Conservation (phyloP, 2,888 invertebrate genomes). For the Penaeus monodon region DNA sequence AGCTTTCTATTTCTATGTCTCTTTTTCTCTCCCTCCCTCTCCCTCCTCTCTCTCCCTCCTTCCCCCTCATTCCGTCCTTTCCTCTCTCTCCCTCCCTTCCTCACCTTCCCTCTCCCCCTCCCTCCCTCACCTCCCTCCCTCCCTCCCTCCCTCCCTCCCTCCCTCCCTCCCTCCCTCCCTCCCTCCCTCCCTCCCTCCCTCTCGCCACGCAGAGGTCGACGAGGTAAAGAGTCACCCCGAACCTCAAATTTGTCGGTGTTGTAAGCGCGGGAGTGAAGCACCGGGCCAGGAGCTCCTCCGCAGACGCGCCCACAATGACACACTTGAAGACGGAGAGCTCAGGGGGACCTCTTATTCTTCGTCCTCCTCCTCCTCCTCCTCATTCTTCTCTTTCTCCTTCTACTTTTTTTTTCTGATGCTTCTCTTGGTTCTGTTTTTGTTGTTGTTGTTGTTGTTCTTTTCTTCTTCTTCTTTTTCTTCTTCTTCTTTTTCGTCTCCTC, state of each 20-base stretch:
- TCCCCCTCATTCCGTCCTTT: too few relatives aligned
- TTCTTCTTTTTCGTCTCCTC: neutral
- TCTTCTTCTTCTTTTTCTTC: neutral
- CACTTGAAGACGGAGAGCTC: too few relatives aligned
- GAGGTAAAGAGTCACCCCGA: too few relatives aligned
- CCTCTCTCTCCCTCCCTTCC: neutral
- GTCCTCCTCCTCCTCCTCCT: neutral
- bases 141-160: neutral
- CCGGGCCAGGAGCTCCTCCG: too few relatives aligned
- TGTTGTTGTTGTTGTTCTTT: neutral
- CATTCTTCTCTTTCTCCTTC: neutral
- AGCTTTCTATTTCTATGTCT: too few relatives aligned
- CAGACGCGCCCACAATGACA: too few relatives aligned
- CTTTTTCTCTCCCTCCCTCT: neutral
- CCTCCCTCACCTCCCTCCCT: neutral
- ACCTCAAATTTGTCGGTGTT: too few relatives aligned
- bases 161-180: too few relatives aligned
- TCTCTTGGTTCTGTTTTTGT: neutral
- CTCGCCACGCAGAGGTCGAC: too few relatives aligned
- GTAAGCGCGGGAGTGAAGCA: too few relatives aligned
- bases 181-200: neutral
- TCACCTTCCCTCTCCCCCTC: neutral
- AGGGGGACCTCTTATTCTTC: too few relatives aligned
- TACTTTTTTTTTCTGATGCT: neutral
- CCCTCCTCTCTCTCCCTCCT: too few relatives aligned